Percentiles rank a stretch among this genome's conserved stretches.
phyloP scores from a whole-genome alignment of 2,888 invertebrate species.

The Apodemia hepburni region DNA sequence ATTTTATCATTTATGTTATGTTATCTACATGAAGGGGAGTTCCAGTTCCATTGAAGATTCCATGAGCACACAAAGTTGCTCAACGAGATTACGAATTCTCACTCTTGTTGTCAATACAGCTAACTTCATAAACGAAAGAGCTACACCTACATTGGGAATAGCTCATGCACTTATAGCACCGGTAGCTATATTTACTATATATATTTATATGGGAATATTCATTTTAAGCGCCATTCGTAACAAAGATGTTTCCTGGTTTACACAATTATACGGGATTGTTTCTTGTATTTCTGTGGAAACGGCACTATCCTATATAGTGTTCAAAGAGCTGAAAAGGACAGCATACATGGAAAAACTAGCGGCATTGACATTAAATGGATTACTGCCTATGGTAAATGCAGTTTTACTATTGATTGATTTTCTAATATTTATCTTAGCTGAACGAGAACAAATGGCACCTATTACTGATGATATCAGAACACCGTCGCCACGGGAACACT shows the following conservation, averaged over 20 bases:
- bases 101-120: slow-evolving; percentile 53
- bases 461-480: neutral
- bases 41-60: slow-evolving; percentile 34
- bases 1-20: slow-evolving; percentile 18
- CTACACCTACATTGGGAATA: slow-evolving; percentile 43
- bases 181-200: slow-evolving; percentile 48
- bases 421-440: slow-evolving; percentile 44
- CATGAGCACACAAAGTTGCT: slow-evolving; percentile 46
- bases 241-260: slow-evolving; percentile 43
- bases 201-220: slow-evolving; percentile 46
- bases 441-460: slow-evolving; percentile 34
- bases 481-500: neutral
- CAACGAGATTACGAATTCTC: slow-evolving; percentile 48
- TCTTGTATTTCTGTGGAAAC: slow-evolving; percentile 44
- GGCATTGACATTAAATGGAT: slow-evolving; percentile 47
- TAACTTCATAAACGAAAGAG: slow-evolving; percentile 54
- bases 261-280: slow-evolving; percentile 51
- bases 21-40: slow-evolving; percentile 38
- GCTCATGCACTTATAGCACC: slow-evolving; percentile 53
- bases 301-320: slow-evolving; percentile 43
- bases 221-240: slow-evolving; percentile 37
- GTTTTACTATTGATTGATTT: slow-evolving; percentile 51
- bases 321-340: slow-evolving; percentile 38
- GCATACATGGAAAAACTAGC: slow-evolving; percentile 30
- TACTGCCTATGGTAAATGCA: slow-evolving; percentile 53